phyloP scores from a whole-genome alignment of 2,113 vertebrate species.

The Gallinago paraguaiae region DNA sequence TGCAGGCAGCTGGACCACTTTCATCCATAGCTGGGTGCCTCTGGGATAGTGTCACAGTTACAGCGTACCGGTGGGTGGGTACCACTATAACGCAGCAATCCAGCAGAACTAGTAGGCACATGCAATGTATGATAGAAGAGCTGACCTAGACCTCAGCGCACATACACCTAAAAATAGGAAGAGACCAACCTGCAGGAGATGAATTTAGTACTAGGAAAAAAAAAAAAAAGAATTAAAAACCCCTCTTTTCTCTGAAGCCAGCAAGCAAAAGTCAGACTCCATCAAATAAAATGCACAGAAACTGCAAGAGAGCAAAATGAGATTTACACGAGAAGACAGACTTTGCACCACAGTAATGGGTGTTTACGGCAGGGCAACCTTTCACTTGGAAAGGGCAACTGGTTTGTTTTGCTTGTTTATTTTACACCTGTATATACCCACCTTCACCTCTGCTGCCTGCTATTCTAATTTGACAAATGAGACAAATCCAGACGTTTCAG shows the following conservation, averaged over 20 bases:
- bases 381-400: neutral
- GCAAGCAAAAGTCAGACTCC: neutral
- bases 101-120: neutral
- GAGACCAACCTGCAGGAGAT: neutral
- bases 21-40: neutral
- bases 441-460: neutral
- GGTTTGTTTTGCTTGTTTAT: neutral
- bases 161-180: neutral
- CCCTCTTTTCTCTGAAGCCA: neutral
- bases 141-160: neutral
- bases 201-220: neutral
- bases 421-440: neutral
- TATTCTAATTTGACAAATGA: neutral
- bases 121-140: neutral
- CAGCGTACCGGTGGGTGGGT: neutral
- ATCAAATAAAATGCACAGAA: neutral
- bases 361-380: neutral
- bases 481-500: constrained; percentile 33
- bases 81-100: neutral
- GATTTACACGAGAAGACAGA: neutral
- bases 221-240: neutral
- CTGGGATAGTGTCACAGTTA: neutral
- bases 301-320: neutral
- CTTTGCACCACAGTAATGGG: neutral
- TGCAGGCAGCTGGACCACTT: constrained; percentile 38